Evolutionary conservation across 2,888 invertebrate species (phyloP).

Genomic region (Drosophila crucigera): DNA sequence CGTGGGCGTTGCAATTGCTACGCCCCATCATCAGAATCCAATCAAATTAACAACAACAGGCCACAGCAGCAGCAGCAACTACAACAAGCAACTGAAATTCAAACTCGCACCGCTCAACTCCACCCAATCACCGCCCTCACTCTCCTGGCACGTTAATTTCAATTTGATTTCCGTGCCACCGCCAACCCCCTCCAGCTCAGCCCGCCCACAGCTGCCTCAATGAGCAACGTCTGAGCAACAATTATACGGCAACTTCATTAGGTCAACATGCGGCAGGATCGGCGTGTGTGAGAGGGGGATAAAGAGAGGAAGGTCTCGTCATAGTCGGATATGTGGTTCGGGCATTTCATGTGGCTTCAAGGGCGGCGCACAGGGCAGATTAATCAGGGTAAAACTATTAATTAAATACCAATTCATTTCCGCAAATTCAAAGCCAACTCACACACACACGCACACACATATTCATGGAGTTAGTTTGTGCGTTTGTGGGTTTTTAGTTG

Average conservation of each 20-base stretch:
- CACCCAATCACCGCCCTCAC: background rate
- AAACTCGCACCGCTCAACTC: slow-evolving; percentile 37
- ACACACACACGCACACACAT: slow-evolving; percentile 27
- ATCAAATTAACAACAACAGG: slow-evolving; percentile 84
- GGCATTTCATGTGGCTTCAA: slow-evolving; percentile 42
- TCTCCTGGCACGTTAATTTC: slow-evolving; percentile 82
- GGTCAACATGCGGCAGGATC: slow-evolving; percentile 78
- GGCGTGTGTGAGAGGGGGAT: background rate
- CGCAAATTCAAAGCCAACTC: slow-evolving; percentile 76
- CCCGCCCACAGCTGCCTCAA: slow-evolving; percentile 32
- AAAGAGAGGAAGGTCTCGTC: slow-evolving; percentile 26
- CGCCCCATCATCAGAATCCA: slow-evolving; percentile 85
- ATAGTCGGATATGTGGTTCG: slow-evolving; percentile 32
- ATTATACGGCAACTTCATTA: slow-evolving; percentile 83
- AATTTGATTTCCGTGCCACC: slow-evolving; percentile 82
- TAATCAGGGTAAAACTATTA: slow-evolving; percentile 85
- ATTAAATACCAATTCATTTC: slow-evolving; percentile 85
- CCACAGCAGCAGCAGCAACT: slow-evolving; percentile 50
- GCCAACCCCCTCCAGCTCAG: slow-evolving; percentile 1
- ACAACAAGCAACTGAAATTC: slow-evolving; percentile 52
- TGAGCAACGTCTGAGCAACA: slow-evolving; percentile 72
- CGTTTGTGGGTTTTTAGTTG: slow-evolving; percentile 49
- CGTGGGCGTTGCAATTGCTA: slow-evolving; percentile 81
- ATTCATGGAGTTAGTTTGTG: slow-evolving; percentile 13
- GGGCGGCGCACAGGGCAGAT: slow-evolving; percentile 73